phyloP scores from a whole-genome alignment of 2,113 vertebrate species.

The Rhombomys opimus region DNA sequence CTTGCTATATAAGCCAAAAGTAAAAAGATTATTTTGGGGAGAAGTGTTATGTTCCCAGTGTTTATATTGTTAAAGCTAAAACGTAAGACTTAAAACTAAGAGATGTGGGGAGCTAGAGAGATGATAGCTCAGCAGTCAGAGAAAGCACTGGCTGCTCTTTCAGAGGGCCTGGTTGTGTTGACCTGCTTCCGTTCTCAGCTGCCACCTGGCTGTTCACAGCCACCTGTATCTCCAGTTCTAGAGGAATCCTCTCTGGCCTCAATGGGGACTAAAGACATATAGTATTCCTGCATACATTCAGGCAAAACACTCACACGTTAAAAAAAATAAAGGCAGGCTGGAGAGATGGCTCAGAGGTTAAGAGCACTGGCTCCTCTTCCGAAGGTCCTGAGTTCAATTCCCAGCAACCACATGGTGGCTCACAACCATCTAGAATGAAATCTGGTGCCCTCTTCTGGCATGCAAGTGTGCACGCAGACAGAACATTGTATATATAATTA shows the following conservation, averaged over 20 bases:
- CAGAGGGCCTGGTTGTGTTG: background rate
- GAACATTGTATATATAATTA: too few species aligned
- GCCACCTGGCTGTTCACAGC: background rate
- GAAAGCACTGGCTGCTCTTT: background rate
- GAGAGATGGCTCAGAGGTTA: background rate
- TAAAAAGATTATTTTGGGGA: constrained; percentile 36
- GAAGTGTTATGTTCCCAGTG: background rate
- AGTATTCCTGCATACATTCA: background rate
- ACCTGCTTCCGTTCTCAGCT: background rate
- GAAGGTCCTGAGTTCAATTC: too few species aligned
- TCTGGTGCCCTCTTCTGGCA: too few species aligned
- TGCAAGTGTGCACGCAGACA: too few species aligned
- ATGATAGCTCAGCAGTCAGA: background rate
- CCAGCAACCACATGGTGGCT: too few species aligned
- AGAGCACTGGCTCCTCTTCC: too few species aligned
- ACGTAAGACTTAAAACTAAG: background rate
- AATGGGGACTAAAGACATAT: background rate
- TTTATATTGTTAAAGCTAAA: constrained; percentile 18
- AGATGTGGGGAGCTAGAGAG: background rate
- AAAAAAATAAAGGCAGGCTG: background rate
- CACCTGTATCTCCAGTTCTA: too few species aligned
- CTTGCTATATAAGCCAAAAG: constrained; percentile 27
- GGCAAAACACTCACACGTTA: background rate
- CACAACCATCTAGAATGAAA: too few species aligned
- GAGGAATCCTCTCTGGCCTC: background rate